Evolutionary conservation across 2,113 vertebrate species (phyloP), one percentile per base, ranked within the genome.

Genomic region (Phalacrocorax brasilianus): DNA sequence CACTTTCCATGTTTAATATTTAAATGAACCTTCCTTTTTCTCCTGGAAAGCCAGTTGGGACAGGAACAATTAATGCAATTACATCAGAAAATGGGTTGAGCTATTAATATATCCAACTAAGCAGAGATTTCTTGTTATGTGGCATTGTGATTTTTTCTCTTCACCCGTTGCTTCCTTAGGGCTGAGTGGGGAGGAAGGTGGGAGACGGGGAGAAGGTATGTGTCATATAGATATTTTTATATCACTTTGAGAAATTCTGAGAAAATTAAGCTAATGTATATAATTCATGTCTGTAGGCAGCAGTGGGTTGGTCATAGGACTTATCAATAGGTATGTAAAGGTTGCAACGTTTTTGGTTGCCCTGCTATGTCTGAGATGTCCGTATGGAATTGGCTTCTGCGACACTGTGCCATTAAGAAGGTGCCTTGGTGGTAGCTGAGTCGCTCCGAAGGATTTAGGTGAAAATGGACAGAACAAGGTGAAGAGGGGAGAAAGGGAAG

Each of bases 11-110:
- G 44, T 76, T 89, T 96, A 94, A 87, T 96, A 96, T 97, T 96
- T 90, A 93, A 97, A 96, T 75, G 85, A 97, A 93, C 38, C 76
- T 95, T 71, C 73, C 47, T 67, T 93, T 93, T 93, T 95, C 96
- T 97, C 75, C 87, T 81, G 53, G 35, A 97, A 95, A 96, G 91
- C 91, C 91, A 81, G 71, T 94, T 94, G 89, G 91, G 76, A 89
- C 61, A 91, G 86, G 80, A 96, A 76, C 73, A 95, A 95, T 95
- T 88, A 95, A 89, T 91, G 86, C 70, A 91, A 84, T 96, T 94
- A 63, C 77, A 93, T 84, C 58, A 88, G 92, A 96, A 93, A 91
- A 96, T 95, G 52, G 63, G 55, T 77, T 78, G 88, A 93, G 85
- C 74, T 95, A 92, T 96, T 91, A 97, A 95, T 93, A 81, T 44